Conservation (phyloP, 2,113 vertebrate genomes). For the Pollimyrus isidori region DNA sequence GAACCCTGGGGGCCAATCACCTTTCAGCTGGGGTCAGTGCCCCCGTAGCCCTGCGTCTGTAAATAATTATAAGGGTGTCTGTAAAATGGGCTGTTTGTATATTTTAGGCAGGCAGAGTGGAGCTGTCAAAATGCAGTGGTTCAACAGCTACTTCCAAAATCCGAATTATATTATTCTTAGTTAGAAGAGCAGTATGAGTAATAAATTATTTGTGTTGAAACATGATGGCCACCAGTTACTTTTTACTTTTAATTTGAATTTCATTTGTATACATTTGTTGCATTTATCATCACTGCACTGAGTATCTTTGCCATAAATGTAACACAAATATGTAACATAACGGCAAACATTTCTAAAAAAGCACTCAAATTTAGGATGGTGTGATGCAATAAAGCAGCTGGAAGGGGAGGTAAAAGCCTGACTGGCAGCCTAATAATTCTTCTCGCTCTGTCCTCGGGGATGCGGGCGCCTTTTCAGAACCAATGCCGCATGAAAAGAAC, state of each 20-base stretch:
- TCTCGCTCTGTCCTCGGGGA: background rate
- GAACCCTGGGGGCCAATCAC: background rate
- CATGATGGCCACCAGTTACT: background rate
- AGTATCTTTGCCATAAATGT: background rate
- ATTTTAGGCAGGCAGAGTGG: background rate
- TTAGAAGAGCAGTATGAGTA: background rate
- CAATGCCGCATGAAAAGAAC: background rate
- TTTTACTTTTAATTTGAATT: background rate
- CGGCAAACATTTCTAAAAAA: background rate
- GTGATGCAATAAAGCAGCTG: background rate
- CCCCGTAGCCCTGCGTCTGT: background rate
- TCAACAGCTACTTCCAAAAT: background rate
- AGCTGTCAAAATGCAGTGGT: background rate
- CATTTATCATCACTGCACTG: background rate
- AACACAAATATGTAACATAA: background rate
- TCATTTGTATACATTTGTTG: background rate
- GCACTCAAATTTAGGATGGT: background rate
- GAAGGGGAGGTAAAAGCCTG: background rate
- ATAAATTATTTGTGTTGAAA: background rate
- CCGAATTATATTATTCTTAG: background rate
- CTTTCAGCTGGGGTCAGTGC: background rate
- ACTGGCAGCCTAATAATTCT: slow-evolving; percentile 5
- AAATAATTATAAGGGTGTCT: background rate
- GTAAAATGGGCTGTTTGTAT: background rate
- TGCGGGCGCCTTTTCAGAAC: background rate